Base-by-base conservation (phyloP, 2,797 vertebrate genomes). In the Silurus lanzhouensis region DNA sequence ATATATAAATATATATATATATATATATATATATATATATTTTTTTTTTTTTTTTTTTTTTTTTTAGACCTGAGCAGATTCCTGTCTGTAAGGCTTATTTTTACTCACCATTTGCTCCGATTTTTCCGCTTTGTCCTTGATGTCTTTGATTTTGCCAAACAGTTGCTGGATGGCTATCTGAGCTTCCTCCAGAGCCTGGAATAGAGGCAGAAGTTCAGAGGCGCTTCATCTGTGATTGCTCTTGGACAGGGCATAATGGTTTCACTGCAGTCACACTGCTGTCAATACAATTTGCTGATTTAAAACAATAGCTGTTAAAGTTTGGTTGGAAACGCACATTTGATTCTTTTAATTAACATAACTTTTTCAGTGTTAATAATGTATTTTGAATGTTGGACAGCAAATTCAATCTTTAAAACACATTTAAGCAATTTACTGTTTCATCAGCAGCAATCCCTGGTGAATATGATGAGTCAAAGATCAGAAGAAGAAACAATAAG, bases 81-180 rank as follows among this genome's bases (percentile, higher is more conserved):
- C 87, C 86, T 83, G 87, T 86, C 86, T 87, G 82, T 48, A 67
- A 82, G 60, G 76, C 83, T 86, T 88, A 84, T 88, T 90, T 88
- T 57, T 80, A 90, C 94, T 92, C 92, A 99, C 98, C 98, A 99
- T 99, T 97, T 99, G 98, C 89, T 99, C 98, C 1, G 98, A 99
- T 90, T 99, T 99, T 92, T 99, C 98, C 17, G 98, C 98, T 92
- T 99, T 99, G 95, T 99, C 98, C 94, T 99, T 99, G 93, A 99
- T 99, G 93, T 99, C 98, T 94, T 99, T 99, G 90, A 99, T 99
- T 95, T 99, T 99, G 84, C 97, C 97, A 8, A 99, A 99, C 90
- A 99, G 97, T 85, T 99, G 98, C 77, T 99, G 97, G 91, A 99
- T 99, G 85, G 98, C 97, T 90, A 97, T 96, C 92, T 99, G 98